Evolutionary conservation across 2,113 vertebrate genomes (phyloP), one percentile per base, ranked within the genome.

Genomic region (Talpa occidentalis): DNA sequence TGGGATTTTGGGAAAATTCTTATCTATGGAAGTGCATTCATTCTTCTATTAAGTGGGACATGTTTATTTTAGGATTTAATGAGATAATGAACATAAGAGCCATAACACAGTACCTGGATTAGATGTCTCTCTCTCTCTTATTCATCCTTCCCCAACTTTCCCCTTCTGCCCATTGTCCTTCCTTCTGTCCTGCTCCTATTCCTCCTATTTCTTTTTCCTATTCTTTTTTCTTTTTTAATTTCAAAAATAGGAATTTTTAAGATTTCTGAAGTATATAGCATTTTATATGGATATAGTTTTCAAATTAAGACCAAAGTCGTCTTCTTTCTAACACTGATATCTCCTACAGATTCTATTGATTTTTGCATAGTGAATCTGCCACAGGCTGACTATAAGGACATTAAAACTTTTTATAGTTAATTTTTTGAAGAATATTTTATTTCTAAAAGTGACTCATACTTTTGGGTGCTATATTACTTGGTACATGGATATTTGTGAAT

Each of bases 391-490:
- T 70, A 66, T 78, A 12, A 78, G 17, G 85, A 77, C 17, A 94
- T 70, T 37, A 81, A 70, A 35, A 78, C 16, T 66, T 77, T 56
- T 15, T 72, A 9, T 0, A 35, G 9, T 22, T 40, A 30, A 24
- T 66, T 62, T 70, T 84, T 37, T 60, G 32, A 14, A 3, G 80
- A 80, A 90, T 76, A 54, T 1, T 72, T 1, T 22, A 76, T 54
- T 92, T 92, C 40, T 79, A 35, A 93, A 79, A 72, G 42, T 85
- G 28, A 10, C 9, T 64, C 37, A 10, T 70, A 9, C 10, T 94
- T 73, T 87, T 47, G 30, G 0, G 19, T 56, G 54, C n/a, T 92
- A 40, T 77, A 67, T 77, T 81, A 30, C 67, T 96, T 95, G 77
- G 24, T 81, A 21, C 44, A 76, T 72, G 22, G 16, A 26, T 84